Evolutionary conservation across 2,113 vertebrate genomes (phyloP), one percentile per base, ranked within the genome.

Genomic region (Laticauda colubrina): DNA sequence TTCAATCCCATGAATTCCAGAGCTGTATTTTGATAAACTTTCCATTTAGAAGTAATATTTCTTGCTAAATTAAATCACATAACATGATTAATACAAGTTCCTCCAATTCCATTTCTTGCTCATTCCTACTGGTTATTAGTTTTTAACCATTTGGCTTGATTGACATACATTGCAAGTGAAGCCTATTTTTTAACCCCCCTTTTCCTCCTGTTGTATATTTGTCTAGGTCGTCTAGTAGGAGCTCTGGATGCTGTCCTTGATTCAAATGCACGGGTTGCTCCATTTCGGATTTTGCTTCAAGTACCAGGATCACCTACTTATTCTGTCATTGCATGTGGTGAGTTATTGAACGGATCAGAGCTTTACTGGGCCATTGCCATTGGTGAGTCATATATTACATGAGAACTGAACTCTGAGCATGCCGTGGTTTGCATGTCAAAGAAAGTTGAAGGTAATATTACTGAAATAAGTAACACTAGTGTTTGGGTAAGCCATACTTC

Each of bases 301-400:
- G 98, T 99, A n/a, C 99, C 99, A 0, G 98, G 98, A 91, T 99
- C 98, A 29, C 99, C 98, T 97, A 97, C 98, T 96, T 99, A 99
- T 98, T 99, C 99, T 98, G 98, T 98, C 96, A 98, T 99, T 81
- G 99, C 99, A 92, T 99, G 99, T 90, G 99, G 99, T 99, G 98
- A 98, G 98, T 96, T 95, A 97, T 97, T 97, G 97, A 97, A 86
- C 0, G 98, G 98, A 96, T 98, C 98, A 91, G 98, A 99, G 97
- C 96, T 98, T 96, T 99, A 98, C 98, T 99, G 98, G 99, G 98
- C 99, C 96, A 91, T 99, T 93, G 99, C 99, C 92, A 98, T 98
- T 87, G 99, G 99, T 99, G 98, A 98, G 98, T 96, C 94, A 95
- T 92, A 93, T 94, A 96, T 0, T 24, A 59, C 93, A 43, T 61